Base-by-base conservation (phyloP, 2,113 vertebrate genomes). In the Zootoca vivipara region DNA sequence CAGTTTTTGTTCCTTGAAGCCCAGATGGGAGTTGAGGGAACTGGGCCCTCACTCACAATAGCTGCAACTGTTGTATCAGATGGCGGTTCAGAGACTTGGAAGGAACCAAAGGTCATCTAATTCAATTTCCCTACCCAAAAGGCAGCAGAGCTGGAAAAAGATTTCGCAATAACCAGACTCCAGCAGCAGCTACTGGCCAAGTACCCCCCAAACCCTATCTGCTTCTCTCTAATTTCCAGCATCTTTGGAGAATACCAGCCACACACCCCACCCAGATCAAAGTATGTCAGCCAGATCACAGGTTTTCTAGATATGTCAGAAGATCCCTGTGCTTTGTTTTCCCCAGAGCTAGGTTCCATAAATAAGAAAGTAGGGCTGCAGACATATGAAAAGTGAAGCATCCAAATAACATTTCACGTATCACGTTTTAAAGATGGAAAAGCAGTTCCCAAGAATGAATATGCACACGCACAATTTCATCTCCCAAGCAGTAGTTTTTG, bases 51-150 rank as follows among this genome's bases (percentile, higher is more conserved):
- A 38, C 26, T 52, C 38, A 58, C 15, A 81, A 28, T 46, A 56
- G 33, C 87, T 78, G 64, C 87, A 88, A 88, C 87, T 88, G 87
- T 88, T 88, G 2, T 46, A 88, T 88, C 87, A 88, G 87, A 88
- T 88, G 87, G 81, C 52, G 33, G 24, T 83, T 78, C n/a, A 33
- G 22, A 78, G 73, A 88, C 18, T 83, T 88, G 87, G 87, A 88
- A 88, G 46, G 62, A 77, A 83, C 26, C 87, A 88, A 88, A 88
- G 87, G 87, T 88, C 87, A 83, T 38, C 73, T 88, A 88, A 88
- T 88, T 73, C 79, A 88, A 35, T 10, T 52, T 88, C n/a, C 42
- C n/a, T 69, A 56, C 24, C 73, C 87, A 77, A 88, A 52, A 74
- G 86, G 46, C 78, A 88, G 87, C 58, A 82, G 87, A 58, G 30